A percentile compares a stretch with the other conserved stretches of the same genome.
These are phyloP conservation scores for Thalassophryne amazonica DNA, from an alignment of 2,797 vertebrate genomes.

Conservation along the genomic window DNA sequence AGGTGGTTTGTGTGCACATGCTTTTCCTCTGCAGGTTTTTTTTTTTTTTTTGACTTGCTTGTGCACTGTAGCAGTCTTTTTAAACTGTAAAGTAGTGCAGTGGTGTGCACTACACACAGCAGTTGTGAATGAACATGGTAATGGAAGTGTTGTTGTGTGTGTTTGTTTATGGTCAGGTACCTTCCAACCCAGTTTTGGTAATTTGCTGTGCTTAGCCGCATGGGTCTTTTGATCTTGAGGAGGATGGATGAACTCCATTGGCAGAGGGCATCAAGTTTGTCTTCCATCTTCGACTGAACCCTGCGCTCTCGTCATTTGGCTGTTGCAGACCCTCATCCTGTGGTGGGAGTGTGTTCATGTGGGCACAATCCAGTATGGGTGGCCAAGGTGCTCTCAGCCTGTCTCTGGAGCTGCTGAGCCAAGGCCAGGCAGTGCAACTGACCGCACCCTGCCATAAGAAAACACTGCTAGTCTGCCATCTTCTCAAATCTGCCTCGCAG, in stretches of 20 bases:
- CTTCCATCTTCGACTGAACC: slow-evolving; percentile 52
- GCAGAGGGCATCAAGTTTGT: slow-evolving; percentile 59
- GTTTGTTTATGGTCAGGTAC: slow-evolving; percentile 54
- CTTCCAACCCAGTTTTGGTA: slow-evolving; percentile 44
- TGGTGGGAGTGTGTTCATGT: slow-evolving; percentile 54
- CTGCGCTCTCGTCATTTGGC: slow-evolving; percentile 51
- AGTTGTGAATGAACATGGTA: slow-evolving; percentile 48
- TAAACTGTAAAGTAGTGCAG: neutral
- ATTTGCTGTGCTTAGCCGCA: slow-evolving; percentile 65
- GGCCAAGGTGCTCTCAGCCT: slow-evolving; percentile 65
- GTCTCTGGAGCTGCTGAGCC: slow-evolving; percentile 45
- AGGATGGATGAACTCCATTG: slow-evolving; percentile 50
- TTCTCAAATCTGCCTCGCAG: slow-evolving; percentile 39
- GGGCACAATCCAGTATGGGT: slow-evolving; percentile 59
- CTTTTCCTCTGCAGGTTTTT: slow-evolving; percentile 4
- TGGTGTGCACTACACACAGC: slow-evolving; percentile 18
- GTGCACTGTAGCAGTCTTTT: neutral
- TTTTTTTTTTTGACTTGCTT: neutral
- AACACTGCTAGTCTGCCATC: slow-evolving; percentile 56
- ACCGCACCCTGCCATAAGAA: slow-evolving; percentile 69
- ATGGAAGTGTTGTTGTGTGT: slow-evolving; percentile 19
- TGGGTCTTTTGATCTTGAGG: slow-evolving; percentile 47
- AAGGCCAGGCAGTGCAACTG: slow-evolving; percentile 40
- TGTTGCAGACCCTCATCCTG: slow-evolving; percentile 51
- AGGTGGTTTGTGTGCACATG: neutral